phyloP scores from a whole-genome alignment of 2,888 invertebrate genomes.

The Anoncus sp. region DNA sequence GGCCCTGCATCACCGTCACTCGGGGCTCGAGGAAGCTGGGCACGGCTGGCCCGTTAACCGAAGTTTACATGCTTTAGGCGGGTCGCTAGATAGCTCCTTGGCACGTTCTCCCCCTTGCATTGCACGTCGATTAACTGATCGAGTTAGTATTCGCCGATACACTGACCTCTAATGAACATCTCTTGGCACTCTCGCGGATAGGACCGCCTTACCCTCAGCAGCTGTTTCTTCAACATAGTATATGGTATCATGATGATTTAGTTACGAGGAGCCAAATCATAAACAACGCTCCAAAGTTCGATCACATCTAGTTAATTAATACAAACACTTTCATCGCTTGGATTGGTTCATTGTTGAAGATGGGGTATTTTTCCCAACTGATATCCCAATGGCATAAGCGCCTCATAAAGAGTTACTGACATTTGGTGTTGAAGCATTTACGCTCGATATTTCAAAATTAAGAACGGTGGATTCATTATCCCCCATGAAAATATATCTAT shows the following conservation, averaged over 20 bases:
- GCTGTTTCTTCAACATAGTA: conserved; percentile 1
- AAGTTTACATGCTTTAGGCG: conserved; percentile 64
- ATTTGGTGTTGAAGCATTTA: no score
- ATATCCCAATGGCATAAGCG: no score
- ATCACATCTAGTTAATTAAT: neutral
- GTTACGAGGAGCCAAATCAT: neutral
- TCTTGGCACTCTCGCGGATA: conserved; percentile 19
- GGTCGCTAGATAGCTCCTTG: conserved; percentile 45
- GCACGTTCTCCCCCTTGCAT: conserved; percentile 32
- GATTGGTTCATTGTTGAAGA: no score
- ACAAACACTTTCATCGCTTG: no score
- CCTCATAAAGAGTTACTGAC: no score
- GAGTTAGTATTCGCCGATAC: conserved; percentile 38
- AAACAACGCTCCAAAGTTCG: neutral
- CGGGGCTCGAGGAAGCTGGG: conserved; percentile 40
- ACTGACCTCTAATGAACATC: conserved; percentile 43
- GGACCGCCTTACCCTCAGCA: neutral
- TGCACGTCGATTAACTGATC: conserved; percentile 38
- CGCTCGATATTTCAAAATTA: no score
- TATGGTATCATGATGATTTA: neutral
- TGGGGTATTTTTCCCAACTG: no score
- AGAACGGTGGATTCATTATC: no score
- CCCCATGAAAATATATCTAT: no score
- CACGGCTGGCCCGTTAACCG: conserved; percentile 62
- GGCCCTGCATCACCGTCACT: neutral